phyloP scores from a whole-genome alignment of 2,888 invertebrate genomes.

The Isotomurus palustris region DNA sequence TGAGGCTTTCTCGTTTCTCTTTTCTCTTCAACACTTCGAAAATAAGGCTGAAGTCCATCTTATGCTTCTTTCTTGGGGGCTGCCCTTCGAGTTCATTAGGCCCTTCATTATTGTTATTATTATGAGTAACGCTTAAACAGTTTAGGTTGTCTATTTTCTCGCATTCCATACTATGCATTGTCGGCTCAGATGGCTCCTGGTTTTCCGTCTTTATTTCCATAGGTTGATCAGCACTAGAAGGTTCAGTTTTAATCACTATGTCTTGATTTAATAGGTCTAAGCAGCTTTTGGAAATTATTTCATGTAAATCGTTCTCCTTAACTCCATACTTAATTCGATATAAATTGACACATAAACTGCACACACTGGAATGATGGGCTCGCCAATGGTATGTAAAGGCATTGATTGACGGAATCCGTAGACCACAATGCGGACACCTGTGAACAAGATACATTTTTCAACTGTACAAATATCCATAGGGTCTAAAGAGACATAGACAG shows the following conservation, averaged over 20 bases:
- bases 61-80: slow-evolving; percentile 25
- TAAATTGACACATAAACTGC: slow-evolving; percentile 44
- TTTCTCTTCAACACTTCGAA: background rate
- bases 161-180: background rate
- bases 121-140: background rate
- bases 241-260: background rate
- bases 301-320: slow-evolving; percentile 45
- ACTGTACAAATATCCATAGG: background rate
- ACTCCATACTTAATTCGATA: slow-evolving; percentile 41
- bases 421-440: slow-evolving; percentile 48
- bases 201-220: too few species aligned
- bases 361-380: slow-evolving; percentile 46
- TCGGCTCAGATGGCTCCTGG: too few species aligned
- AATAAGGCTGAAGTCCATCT: slow-evolving; percentile 15
- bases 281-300: slow-evolving; percentile 28
- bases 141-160: slow-evolving; percentile 8
- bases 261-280: slow-evolving; percentile 12
- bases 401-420: slow-evolving; percentile 36
- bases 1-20: slow-evolving; percentile 33
- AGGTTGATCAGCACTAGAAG: background rate
- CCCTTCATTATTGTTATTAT: slow-evolving; percentile 14
- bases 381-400: slow-evolving; percentile 46
- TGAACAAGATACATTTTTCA: background rate
- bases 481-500: background rate
- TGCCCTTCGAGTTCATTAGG: slow-evolving; percentile 3